phyloP scores from a whole-genome alignment of 2,113 vertebrate genomes.

The Cariama cristata region DNA sequence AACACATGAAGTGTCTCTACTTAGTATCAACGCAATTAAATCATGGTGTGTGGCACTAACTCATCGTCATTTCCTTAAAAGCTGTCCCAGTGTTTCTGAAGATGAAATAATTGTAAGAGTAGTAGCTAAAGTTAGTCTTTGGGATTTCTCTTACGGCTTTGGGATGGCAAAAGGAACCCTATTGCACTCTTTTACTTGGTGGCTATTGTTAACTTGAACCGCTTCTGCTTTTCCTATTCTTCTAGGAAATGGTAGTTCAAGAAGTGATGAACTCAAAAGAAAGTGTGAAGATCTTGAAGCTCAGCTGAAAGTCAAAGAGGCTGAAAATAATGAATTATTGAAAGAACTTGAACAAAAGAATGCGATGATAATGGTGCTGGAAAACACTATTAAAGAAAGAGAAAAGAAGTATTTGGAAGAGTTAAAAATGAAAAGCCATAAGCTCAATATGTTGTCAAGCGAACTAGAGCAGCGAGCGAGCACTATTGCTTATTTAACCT shows the following conservation, averaged over 20 bases:
- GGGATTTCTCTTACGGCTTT: neutral
- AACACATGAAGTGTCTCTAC: neutral
- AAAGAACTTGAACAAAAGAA: conserved; percentile 93
- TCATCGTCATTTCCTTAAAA: neutral
- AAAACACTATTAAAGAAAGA: conserved; percentile 92
- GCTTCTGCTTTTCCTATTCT: neutral
- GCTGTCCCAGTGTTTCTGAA: neutral
- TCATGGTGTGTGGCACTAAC: neutral
- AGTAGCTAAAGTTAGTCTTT: neutral
- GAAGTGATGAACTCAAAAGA: conserved; percentile 85
- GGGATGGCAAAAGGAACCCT: neutral
- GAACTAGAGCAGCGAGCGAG: conserved; percentile 96
- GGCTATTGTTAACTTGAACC: neutral
- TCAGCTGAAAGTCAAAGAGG: conserved; percentile 89
- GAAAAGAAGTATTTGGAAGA: conserved; percentile 97
- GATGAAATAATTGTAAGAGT: neutral
- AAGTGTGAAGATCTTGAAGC: conserved; percentile 92
- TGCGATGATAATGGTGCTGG: conserved; percentile 90
- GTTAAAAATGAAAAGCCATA: conserved; percentile 96
- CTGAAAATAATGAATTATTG: conserved; percentile 88
- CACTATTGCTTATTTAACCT: conserved; percentile 94
- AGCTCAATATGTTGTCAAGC: conserved; percentile 88
- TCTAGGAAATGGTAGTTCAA: conserved; percentile 73
- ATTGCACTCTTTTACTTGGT: neutral
- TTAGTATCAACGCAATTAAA: neutral